Conservation (phyloP, 2,113 vertebrate species). For the Gymnocephalus cernua region DNA sequence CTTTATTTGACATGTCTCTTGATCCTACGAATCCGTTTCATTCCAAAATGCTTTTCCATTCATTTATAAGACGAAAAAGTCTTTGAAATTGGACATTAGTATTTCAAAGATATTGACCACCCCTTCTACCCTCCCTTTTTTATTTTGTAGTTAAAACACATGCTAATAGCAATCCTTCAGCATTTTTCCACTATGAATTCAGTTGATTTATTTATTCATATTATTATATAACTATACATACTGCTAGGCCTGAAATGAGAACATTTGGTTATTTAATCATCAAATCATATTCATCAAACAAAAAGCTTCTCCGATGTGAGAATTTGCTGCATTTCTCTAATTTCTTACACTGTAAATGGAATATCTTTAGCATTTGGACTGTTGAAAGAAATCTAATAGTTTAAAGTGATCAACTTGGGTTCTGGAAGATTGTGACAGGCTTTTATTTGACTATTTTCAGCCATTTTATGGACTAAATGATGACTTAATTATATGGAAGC, state of each 20-base stretch:
- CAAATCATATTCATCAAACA: neutral
- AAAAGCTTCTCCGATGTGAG: neutral
- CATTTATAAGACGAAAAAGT: constrained; percentile 38
- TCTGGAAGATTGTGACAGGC: neutral
- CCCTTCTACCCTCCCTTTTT: constrained; percentile 35
- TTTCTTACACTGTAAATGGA: neutral
- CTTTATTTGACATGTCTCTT: constrained; percentile 74
- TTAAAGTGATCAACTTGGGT: neutral
- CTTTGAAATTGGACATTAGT: constrained; percentile 72
- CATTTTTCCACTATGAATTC: neutral
- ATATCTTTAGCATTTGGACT: neutral
- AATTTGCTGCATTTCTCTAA: neutral
- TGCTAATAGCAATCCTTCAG: neutral
- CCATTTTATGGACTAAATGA: neutral
- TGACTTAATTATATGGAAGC: neutral
- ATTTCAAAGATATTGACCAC: constrained; percentile 71
- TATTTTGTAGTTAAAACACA: constrained; percentile 1
- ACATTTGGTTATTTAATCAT: neutral
- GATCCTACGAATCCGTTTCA: constrained; percentile 66
- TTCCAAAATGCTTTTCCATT: constrained; percentile 65
- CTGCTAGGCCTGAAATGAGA: neutral
- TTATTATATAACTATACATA: neutral
- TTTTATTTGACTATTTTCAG: neutral
- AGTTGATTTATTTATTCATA: neutral
- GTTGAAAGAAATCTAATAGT: neutral